Base-by-base conservation (phyloP, 2,113 vertebrate species). In the Entomyzon cyanotis region DNA sequence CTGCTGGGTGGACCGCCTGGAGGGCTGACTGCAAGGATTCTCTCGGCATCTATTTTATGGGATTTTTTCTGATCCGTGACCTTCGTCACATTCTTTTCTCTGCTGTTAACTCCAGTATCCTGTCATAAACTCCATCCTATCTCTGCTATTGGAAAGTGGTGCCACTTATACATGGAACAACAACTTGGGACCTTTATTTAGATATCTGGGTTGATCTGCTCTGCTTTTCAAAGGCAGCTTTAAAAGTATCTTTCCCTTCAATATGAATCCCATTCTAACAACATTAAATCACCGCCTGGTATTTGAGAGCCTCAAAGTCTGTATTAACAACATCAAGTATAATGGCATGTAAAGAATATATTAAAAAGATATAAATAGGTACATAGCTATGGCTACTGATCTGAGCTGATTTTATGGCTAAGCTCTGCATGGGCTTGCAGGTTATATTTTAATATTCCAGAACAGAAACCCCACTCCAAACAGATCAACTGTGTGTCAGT, bases 401-500 rank as follows among this genome's bases (percentile, higher is more conserved):
- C 15, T 22, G 31, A 58, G 86, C 21, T 39, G 4, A 53, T 84
- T 84, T 92, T 47, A 75, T 55, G 12, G 13, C 14, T 80, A 88
- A 77, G 5, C 1, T 65, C 9, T 49, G n/a, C 16, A 49, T 5
- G 5, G 12, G 8, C 21, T 87, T 67, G 33, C 24, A 81, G 18
- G 2, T 67, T 77, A 71, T 70, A 15, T 58, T 60, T 84, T 42
- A 63, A 24, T 64, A 33, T 73, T 37, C 37, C 23, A 76, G 59
- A 86, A 58, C 5, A 39, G 7, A 84, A 58, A n/a, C 18, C 2
- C 35, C 47, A 33, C 11, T 42, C 80, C 68, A 86, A 65, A 62
- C 3, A 5, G 15, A 59, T 27, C 28, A 44, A 6, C 6, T 39
- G 0, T 30, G 37, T 20, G 7, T 23, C 1, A 3, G 16, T 31